phyloP scores from a whole-genome alignment of 2,888 invertebrate genomes.

The Merodon equestris region DNA sequence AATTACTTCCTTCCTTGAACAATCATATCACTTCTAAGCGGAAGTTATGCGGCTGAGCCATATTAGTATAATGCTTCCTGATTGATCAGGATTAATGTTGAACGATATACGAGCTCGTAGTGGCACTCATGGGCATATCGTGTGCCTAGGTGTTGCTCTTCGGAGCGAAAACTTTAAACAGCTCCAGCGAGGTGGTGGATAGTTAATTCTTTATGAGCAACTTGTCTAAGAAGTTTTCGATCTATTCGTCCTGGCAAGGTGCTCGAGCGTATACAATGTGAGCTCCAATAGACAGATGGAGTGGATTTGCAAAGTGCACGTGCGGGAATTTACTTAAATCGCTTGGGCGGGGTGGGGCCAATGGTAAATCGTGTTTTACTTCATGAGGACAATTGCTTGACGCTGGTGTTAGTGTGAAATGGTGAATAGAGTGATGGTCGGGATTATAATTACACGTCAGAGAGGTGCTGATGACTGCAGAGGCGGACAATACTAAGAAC shows the following conservation, averaged over 20 bases:
- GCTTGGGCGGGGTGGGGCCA: not conserved
- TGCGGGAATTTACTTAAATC: slow-evolving; percentile 47
- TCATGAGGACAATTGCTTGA: too few relatives aligned
- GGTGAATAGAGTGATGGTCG: too few relatives aligned
- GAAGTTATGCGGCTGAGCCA: slow-evolving; percentile 63
- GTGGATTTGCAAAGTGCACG: slow-evolving; percentile 59
- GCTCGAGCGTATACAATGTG: slow-evolving; percentile 34
- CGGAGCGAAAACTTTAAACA: slow-evolving; percentile 48
- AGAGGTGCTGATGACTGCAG: too few relatives aligned
- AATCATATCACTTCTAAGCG: slow-evolving; percentile 40
- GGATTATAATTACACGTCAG: too few relatives aligned
- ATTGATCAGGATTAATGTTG: slow-evolving; percentile 71
- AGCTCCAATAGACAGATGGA: not conserved
- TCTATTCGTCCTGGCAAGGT: slow-evolving; percentile 13
- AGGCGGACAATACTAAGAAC: too few relatives aligned
- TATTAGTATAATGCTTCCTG: slow-evolving; percentile 65
- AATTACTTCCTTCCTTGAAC: slow-evolving; percentile 57
- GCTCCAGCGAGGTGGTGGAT: slow-evolving; percentile 45
- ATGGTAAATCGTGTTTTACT: too few relatives aligned
- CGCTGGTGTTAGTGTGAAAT: too few relatives aligned
- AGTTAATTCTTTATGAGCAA: slow-evolving; percentile 60
- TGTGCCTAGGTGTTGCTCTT: slow-evolving; percentile 34
- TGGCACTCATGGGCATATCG: not conserved
- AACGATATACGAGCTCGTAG: slow-evolving; percentile 11
- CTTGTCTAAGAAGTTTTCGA: slow-evolving; percentile 12